phyloP scores from a whole-genome alignment of 2,888 invertebrate species.

The Bimastos eiseni region DNA sequence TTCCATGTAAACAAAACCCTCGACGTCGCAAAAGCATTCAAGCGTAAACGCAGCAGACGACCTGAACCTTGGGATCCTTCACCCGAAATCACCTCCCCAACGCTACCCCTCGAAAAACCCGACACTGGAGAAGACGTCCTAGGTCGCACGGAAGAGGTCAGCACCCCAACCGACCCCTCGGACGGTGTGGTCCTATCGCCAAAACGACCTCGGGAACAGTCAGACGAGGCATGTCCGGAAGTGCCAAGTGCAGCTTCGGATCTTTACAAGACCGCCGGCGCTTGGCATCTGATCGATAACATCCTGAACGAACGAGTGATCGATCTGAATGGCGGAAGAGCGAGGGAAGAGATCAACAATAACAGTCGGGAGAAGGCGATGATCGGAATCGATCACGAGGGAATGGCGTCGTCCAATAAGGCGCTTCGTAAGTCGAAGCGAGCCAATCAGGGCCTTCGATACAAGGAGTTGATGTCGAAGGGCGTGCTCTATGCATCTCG shows the following conservation, averaged over 20 bases:
- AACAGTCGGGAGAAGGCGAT: conserved; percentile 22
- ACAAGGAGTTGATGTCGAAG: conserved; percentile 79
- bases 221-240: neutral
- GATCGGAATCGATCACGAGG: neutral
- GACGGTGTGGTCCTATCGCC: neutral
- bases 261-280: neutral
- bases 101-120: no score
- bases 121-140: neutral
- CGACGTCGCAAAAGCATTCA: neutral
- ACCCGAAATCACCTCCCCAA: no score
- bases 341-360: conserved; percentile 2
- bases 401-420: neutral
- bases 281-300: neutral
- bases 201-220: neutral
- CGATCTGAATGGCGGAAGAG: neutral
- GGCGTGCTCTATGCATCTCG: conserved; percentile 61
- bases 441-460: conserved; percentile 84
- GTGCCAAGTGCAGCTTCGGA: neutral
- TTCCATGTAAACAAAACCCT: neutral
- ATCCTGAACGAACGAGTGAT: neutral
- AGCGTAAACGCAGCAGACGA: conserved; percentile 3
- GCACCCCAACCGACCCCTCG: neutral
- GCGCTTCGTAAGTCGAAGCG: conserved; percentile 65
- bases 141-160: neutral
- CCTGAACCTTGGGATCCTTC: no score